phyloP scores from a whole-genome alignment of 2,797 vertebrate species.

The Sebastes minor region DNA sequence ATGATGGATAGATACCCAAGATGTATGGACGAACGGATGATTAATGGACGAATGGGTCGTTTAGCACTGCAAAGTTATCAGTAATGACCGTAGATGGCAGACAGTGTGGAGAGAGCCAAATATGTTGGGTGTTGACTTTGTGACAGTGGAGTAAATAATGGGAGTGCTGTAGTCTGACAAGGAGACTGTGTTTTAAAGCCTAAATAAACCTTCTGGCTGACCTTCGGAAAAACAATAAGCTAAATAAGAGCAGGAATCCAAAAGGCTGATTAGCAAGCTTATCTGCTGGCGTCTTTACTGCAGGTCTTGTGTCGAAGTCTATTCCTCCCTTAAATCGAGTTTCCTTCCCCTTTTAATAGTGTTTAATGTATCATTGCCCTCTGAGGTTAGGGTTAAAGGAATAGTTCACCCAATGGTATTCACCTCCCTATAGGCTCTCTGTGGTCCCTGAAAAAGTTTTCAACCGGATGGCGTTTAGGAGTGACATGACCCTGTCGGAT shows the following conservation, averaged over 20 bases:
- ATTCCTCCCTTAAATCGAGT: background rate
- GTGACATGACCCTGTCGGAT: too few species aligned
- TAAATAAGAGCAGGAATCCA: background rate
- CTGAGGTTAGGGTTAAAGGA: background rate
- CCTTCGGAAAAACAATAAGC: background rate
- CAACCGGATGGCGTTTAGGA: background rate
- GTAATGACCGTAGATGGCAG: constrained; percentile 42
- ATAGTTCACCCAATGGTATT: background rate
- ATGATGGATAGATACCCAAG: constrained; percentile 52
- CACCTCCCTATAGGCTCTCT: background rate
- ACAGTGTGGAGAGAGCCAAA: constrained; percentile 14
- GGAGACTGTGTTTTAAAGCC: background rate
- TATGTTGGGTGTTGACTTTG: constrained; percentile 33
- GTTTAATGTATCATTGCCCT: background rate
- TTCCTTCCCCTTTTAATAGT: background rate
- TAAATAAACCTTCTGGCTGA: background rate
- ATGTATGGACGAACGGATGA: constrained; percentile 55
- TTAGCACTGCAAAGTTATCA: constrained; percentile 47
- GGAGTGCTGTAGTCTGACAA: background rate
- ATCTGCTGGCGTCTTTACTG: background rate
- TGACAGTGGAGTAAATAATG: constrained; percentile 19
- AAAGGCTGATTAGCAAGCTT: background rate
- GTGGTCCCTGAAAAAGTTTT: background rate
- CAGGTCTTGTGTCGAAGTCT: background rate
- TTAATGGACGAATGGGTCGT: constrained; percentile 45